These are phyloP conservation scores for Oxycera nigricornis DNA, from an alignment of 2,888 invertebrate species.

Conservation along the genomic window DNA sequence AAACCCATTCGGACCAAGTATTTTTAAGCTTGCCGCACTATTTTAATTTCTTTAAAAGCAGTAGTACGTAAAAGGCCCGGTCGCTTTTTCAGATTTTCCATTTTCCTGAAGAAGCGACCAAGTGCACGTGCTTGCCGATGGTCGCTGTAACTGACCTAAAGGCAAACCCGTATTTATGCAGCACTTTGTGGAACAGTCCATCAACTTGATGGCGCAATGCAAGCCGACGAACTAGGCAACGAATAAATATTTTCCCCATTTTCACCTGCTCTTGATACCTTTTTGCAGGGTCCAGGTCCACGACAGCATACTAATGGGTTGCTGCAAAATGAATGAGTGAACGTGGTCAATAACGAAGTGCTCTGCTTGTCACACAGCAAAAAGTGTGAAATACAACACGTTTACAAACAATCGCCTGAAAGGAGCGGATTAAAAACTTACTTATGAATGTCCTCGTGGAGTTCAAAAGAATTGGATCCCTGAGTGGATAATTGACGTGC, in stretches of 20 bases:
- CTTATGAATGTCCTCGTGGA: constrained; percentile 28
- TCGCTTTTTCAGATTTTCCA: not conserved
- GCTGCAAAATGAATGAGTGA: constrained; percentile 13
- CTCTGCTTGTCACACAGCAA: not conserved
- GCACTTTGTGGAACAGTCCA: constrained; percentile 29
- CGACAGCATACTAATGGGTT: not conserved
- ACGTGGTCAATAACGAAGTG: not conserved
- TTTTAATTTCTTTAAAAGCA: constrained; percentile 25
- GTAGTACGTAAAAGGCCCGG: not conserved
- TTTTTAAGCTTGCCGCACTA: not conserved
- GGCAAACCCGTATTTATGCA: not conserved
- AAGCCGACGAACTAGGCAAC: constrained; percentile 17
- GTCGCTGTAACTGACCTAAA: not conserved
- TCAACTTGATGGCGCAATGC: constrained; percentile 13
- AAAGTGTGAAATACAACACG: not conserved
- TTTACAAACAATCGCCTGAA: constrained; percentile 31
- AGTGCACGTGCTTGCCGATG: not conserved
- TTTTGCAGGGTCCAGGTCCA: not conserved
- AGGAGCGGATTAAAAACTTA: constrained; percentile 38
- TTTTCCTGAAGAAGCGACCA: not conserved
- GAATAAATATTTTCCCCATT: constrained; percentile 9
- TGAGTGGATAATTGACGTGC: not conserved
- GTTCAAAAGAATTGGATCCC: constrained; percentile 27
- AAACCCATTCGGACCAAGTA: too few species aligned
- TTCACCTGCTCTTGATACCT: constrained; percentile 8